Evolutionary conservation across 2,113 vertebrate genomes (phyloP), one percentile per base, ranked within the genome.

Genomic region (Lepidothrix coronata): DNA sequence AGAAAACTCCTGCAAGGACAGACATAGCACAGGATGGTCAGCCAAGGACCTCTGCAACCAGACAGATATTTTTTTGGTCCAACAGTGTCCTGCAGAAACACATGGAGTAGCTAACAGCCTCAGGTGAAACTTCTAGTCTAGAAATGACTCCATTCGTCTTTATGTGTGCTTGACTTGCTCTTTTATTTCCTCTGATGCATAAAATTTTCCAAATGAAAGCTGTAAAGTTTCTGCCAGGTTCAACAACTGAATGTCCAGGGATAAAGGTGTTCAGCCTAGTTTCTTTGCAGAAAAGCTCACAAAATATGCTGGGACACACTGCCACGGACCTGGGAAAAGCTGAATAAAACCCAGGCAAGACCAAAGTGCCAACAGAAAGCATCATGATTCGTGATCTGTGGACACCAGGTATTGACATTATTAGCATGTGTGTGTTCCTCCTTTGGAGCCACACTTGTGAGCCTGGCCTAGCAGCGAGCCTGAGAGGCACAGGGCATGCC

Each of bases 141-240:
- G 55, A 77, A 90, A 93, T 78, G 0, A 86, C 68, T 91, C 51
- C 11, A 21, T 70, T 80, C 70, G 87, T 95, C 81, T 78, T 93
- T 31, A 82, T 2, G 0, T 85, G 46, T 72, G n/a, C 70, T 94
- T 84, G 33, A 85, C n/a, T 83, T 52, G 27, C 66, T 82, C 57
- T 90, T 95, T 87, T 63, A 44, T 88, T 96, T 95, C 57, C 51
- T 89, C 51, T 80, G 72, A 59, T 39, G 55, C 33, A n/a, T 52
- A 55, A 80, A 70, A 83, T 44, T 51, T 78, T 22, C 67, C 93
- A 90, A 83, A 84, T 57, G 76, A 78, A 91, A 91, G 41, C 35
- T 90, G 67, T n/a, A 55, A 63, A n/a, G 63, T 39, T 93, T 93
- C 57, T 92, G 63, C 27, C 48, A 72, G 30, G 59, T 86, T 92